Base-by-base conservation (phyloP, 2,797 vertebrate species). In the Balearica regulorum region DNA sequence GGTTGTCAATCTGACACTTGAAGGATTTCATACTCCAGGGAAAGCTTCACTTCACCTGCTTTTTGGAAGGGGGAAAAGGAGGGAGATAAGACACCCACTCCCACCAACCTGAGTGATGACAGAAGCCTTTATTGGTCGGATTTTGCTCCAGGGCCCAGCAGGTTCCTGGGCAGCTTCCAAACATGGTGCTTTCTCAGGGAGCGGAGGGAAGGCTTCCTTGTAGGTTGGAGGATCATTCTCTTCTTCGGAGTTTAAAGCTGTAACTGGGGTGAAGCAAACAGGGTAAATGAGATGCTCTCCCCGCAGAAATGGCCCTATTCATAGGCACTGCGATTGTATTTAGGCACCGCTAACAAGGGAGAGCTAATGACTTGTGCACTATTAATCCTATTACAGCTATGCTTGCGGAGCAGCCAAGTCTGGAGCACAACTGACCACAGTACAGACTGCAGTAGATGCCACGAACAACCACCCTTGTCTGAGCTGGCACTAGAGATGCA, bases 201-300 rank as follows among this genome's bases (percentile, higher is more conserved):
- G 99, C 79, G 99, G 99, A 90, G 99, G 99, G 97, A 99, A 99
- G 97, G 99, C 99, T 96, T 99, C 99, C 98, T 99, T 99, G 97
- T 99, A 99, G 95, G 99, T 99, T 90, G 99, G 99, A 97, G 99
- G 99, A 96, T 99, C 98, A 13, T 99, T 99, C 95, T 99, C 99
- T 94, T 99, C 99, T 98, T 99, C 99, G 55, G 97, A 98, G 97
- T 98, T 98, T 96, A 98, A 97, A 96, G 99, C 97, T 94, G 98
- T 99, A 98, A 98, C 98, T 98, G 90, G 60, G 78, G 37, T 86
- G 70, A 95, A 93, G 48, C 61, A 93, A 94, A 90, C 3, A 90
- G 60, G 33, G 79, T 73, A 80, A 94, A 85, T n/a, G 76, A 94
- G 78, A 53, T 20, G 28, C 49, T 92, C n/a, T 89, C 43, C 31